phyloP scores from a whole-genome alignment of 2,888 invertebrate genomes.

The Ellobium chinense region DNA sequence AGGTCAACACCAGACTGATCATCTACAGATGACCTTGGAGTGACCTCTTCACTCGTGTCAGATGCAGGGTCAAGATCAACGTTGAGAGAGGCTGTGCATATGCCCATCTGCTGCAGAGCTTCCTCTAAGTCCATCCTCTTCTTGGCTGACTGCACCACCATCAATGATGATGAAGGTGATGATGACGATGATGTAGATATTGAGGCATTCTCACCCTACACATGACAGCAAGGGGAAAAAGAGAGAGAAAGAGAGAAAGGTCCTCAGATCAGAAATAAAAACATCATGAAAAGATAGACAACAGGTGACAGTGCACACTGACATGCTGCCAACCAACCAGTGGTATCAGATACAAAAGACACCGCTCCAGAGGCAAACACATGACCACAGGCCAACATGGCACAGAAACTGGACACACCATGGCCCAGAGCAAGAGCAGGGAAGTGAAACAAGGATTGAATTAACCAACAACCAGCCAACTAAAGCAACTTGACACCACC shows the following conservation, averaged over 20 bases:
- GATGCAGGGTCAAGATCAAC: background rate
- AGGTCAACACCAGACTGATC: background rate
- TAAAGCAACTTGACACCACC: too few relatives aligned
- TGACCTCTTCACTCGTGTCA: constrained; percentile 1
- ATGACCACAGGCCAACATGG: too few relatives aligned
- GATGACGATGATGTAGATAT: background rate
- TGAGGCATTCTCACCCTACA: background rate
- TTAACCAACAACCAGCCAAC: too few relatives aligned
- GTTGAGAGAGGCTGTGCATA: constrained; percentile 30
- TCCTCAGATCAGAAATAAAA: too few relatives aligned
- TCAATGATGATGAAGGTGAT: background rate
- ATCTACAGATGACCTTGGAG: constrained; percentile 17
- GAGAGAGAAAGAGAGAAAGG: background rate
- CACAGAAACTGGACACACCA: too few relatives aligned
- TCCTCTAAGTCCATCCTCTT: constrained; percentile 12
- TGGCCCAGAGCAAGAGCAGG: too few relatives aligned
- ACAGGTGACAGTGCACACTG: too few relatives aligned
- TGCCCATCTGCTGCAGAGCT: constrained; percentile 38
- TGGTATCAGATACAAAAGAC: too few relatives aligned
- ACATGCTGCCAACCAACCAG: too few relatives aligned
- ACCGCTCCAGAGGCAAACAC: too few relatives aligned
- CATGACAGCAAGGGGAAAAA: background rate
- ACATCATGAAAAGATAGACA: too few relatives aligned
- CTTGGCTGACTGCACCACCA: background rate
- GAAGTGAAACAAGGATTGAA: too few relatives aligned